These are phyloP conservation scores for Pituophis catenifer DNA, from an alignment of 2,113 vertebrate species.

Conservation along the genomic window DNA sequence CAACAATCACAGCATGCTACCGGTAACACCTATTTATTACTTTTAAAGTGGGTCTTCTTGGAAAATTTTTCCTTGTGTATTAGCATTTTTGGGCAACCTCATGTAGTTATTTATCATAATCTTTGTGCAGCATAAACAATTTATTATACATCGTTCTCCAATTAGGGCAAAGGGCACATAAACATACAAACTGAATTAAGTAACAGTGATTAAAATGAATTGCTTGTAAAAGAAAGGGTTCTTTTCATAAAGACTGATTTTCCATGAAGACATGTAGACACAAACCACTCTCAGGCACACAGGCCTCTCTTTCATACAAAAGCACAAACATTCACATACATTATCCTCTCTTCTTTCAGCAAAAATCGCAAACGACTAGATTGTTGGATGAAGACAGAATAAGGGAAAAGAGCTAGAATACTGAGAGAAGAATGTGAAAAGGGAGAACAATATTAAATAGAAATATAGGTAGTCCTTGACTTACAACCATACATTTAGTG, in stretches of 20 bases:
- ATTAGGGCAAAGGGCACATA: background rate
- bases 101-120: background rate
- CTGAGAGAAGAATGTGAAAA: background rate
- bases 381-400: background rate
- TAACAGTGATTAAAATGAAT: background rate
- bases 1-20: constrained; percentile 19
- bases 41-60: constrained; percentile 16
- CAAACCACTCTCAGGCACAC: background rate
- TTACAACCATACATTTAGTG: background rate
- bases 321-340: background rate
- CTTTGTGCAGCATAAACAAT: background rate
- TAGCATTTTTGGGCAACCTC: background rate
- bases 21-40: constrained; percentile 33
- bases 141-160: background rate
- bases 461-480: background rate
- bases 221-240: background rate
- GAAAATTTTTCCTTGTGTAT: background rate
- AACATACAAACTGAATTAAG: background rate
- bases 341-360: background rate
- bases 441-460: background rate
- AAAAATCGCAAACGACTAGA: background rate
- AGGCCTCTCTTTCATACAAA: background rate
- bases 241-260: background rate
- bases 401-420: background rate
- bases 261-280: background rate